Evolutionary conservation across 2,113 vertebrate genomes (phyloP).

Genomic region (Phrynocephalus versicolor): DNA sequence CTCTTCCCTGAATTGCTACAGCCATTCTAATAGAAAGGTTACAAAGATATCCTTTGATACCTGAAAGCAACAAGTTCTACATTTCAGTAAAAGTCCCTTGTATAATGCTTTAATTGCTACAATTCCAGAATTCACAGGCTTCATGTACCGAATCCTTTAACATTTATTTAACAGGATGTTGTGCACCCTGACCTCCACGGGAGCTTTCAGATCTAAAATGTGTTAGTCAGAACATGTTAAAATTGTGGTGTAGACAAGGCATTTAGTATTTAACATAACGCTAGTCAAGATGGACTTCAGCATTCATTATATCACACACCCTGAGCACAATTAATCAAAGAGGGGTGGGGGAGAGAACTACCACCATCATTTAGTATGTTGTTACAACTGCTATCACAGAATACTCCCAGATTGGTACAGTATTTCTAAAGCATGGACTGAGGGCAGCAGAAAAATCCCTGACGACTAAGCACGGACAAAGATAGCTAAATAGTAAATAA

Average conservation of each 20-base stretch:
- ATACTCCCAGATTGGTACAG: neutral
- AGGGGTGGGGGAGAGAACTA: neutral
- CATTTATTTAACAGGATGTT: slow-evolving; percentile 28
- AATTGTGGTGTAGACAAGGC: slow-evolving; percentile 9
- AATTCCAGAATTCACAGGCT: slow-evolving; percentile 9
- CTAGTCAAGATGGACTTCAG: neutral
- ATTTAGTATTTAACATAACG: slow-evolving; percentile 22
- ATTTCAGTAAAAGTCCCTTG: slow-evolving; percentile 5
- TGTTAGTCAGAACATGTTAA: slow-evolving; percentile 25
- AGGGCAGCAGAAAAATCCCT: neutral
- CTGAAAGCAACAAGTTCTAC: slow-evolving; percentile 18
- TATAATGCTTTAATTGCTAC: slow-evolving; percentile 27
- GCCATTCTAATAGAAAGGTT: slow-evolving; percentile 17
- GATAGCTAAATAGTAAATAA: neutral
- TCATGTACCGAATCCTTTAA: neutral
- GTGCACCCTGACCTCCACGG: neutral
- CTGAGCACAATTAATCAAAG: slow-evolving; percentile 5
- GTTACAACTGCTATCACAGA: neutral
- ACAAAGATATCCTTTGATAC: slow-evolving; percentile 8
- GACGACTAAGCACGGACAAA: neutral
- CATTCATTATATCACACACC: neutral
- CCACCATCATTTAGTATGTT: neutral
- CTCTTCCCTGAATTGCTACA: slow-evolving; percentile 55
- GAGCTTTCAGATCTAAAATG: slow-evolving; percentile 1
- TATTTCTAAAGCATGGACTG: neutral